Percentiles rank a stretch among this genome's conserved stretches.
Evolutionary conservation across 2,888 invertebrate species (phyloP).

Genomic region (Alloplasta piceator): DNA sequence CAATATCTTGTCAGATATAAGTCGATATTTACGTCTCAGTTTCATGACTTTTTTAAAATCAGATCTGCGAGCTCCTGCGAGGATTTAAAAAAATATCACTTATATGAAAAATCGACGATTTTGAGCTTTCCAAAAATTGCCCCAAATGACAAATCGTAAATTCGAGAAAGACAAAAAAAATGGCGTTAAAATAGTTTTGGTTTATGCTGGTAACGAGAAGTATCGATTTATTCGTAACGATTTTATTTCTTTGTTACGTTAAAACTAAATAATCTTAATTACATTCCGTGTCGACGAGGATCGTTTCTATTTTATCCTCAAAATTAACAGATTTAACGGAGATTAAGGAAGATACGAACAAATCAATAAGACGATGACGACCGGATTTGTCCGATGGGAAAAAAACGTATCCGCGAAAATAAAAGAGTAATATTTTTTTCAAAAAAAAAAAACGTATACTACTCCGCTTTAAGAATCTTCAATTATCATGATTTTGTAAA

Average conservation of each 20-base stretch:
- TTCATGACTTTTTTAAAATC: slow-evolving; percentile 10
- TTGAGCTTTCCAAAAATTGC: slow-evolving; percentile 56
- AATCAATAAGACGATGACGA: slow-evolving; percentile 6
- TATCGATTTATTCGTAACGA: slow-evolving; percentile 12
- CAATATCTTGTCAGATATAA: too few relatives aligned
- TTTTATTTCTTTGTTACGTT: background rate
- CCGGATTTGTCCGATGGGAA: slow-evolving; percentile 15
- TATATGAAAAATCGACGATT: slow-evolving; percentile 30
- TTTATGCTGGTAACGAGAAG: slow-evolving; percentile 61
- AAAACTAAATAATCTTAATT: too few relatives aligned
- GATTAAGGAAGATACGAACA: slow-evolving; percentile 8
- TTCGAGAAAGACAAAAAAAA: slow-evolving; percentile 34
- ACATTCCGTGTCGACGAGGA: too few relatives aligned
- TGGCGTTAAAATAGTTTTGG: slow-evolving; percentile 54
- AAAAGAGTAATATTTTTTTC: too few relatives aligned
- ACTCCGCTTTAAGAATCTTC: too few relatives aligned
- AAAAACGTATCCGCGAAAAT: slow-evolving; percentile 24
- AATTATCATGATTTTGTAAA: too few relatives aligned
- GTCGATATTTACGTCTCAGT: slow-evolving; percentile 25
- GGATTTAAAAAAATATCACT: slow-evolving; percentile 6
- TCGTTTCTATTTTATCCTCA: too few relatives aligned
- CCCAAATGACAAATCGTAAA: slow-evolving; percentile 36
- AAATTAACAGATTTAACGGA: background rate
- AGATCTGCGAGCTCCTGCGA: background rate
- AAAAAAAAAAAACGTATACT: too few relatives aligned